Conservation (phyloP, 2,113 vertebrate species). For the Oncorhynchus masou region DNA sequence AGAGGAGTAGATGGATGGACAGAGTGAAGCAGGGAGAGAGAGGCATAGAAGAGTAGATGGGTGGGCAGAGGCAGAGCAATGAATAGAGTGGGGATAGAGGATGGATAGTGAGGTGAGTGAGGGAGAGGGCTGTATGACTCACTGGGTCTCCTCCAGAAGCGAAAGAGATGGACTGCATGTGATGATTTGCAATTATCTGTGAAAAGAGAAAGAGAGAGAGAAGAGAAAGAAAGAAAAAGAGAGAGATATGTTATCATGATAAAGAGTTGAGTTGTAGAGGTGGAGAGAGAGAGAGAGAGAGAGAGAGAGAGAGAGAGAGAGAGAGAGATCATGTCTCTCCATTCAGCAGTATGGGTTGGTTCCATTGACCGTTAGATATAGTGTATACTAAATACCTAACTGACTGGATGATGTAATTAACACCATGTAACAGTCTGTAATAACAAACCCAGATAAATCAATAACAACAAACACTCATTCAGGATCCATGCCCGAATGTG, state of each 20-base stretch:
- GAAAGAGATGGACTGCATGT: slow-evolving; percentile 97
- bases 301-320: background rate
- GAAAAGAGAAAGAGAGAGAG: slow-evolving; percentile 24
- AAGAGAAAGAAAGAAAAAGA: background rate
- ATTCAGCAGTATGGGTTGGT: slow-evolving; percentile 12
- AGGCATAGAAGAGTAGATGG: background rate
- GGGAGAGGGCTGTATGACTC: slow-evolving; percentile 68
- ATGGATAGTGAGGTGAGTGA: background rate
- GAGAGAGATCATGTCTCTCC: slow-evolving; percentile 17
- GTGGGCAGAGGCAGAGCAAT: background rate
- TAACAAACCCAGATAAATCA: slow-evolving; percentile 43
- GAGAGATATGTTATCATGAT: slow-evolving; percentile 50
- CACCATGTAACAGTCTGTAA: slow-evolving; percentile 48
- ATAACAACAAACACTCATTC: slow-evolving; percentile 45
- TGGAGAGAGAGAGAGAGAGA: slow-evolving; percentile 29
- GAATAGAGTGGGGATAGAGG: slow-evolving; percentile 27
- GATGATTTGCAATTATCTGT: slow-evolving; percentile 96
- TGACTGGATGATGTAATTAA: slow-evolving; percentile 35
- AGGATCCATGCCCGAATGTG: background rate
- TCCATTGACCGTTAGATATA: background rate
- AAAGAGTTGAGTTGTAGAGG: slow-evolving; percentile 17
- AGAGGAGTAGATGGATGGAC: background rate
- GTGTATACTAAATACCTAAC: slow-evolving; percentile 24
- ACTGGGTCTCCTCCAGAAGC: slow-evolving; percentile 95
- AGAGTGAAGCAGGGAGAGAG: background rate